Conservation (phyloP, 2,797 vertebrate species). For the Lophius americanus region DNA sequence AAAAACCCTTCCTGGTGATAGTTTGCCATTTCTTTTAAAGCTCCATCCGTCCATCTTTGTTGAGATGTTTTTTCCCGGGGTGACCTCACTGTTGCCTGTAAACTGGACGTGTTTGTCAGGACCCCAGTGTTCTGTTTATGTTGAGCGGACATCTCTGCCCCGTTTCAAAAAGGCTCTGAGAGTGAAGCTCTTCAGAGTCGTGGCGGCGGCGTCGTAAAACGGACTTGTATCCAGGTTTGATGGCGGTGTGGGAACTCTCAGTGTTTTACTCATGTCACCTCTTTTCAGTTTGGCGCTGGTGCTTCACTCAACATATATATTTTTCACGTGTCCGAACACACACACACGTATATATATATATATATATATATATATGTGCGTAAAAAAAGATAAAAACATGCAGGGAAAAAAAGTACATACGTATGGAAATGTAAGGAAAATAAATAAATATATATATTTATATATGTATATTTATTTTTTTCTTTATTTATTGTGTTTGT, state of each 20-base stretch:
- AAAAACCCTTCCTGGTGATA: background rate
- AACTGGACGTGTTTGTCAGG: constrained; percentile 68
- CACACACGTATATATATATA: too few relatives aligned
- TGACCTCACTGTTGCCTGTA: constrained; percentile 64
- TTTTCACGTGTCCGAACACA: too few relatives aligned
- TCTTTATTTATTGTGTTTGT: too few relatives aligned
- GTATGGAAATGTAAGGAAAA: too few relatives aligned
- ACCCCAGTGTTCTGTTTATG: constrained; percentile 71
- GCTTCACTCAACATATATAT: too few relatives aligned
- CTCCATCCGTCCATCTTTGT: background rate
- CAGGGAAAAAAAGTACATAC: too few relatives aligned
- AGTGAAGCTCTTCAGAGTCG: constrained; percentile 45
- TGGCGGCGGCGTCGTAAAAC: constrained; percentile 49
- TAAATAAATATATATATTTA: too few relatives aligned
- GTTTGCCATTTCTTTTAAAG: constrained; percentile 6
- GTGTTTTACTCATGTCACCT: too few relatives aligned
- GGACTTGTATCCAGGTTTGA: constrained; percentile 34
- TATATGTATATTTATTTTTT: too few relatives aligned
- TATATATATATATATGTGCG: too few relatives aligned
- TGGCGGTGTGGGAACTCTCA: constrained; percentile 47
- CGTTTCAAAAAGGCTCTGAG: constrained; percentile 57
- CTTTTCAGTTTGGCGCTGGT: too few relatives aligned
- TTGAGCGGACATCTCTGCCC: constrained; percentile 68
- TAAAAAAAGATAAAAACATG: too few relatives aligned
- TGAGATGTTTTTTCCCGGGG: constrained; percentile 10